Evolutionary conservation across 2,888 invertebrate genomes (phyloP).

Genomic region (Julus scanicus): DNA sequence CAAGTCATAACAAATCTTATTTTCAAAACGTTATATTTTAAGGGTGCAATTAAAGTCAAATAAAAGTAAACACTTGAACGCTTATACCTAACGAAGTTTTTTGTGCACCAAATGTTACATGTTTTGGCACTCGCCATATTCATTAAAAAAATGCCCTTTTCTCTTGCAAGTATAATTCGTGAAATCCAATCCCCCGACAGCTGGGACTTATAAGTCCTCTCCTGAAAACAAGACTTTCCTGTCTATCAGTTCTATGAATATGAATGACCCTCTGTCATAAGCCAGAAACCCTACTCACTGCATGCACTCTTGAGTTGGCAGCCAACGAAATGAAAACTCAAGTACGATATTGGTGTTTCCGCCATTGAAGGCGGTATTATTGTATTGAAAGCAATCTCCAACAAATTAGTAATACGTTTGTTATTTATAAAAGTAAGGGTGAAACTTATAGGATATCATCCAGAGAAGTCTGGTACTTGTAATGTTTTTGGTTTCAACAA

Average conservation of each 20-base stretch:
- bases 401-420: background rate
- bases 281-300: background rate
- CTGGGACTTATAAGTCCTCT: slow-evolving; percentile 41
- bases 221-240: background rate
- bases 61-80: no score
- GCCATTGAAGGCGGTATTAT: slow-evolving; percentile 1
- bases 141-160: background rate
- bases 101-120: slow-evolving; percentile 44
- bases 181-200: slow-evolving; percentile 28
- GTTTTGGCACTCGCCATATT: slow-evolving; percentile 36
- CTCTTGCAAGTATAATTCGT: slow-evolving; percentile 23
- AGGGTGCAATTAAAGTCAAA: no score
- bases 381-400: background rate
- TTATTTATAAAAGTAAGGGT: background rate
- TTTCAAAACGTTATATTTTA: no score
- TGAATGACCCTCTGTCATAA: slow-evolving; percentile 35
- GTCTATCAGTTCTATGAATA: background rate
- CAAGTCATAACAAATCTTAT: no score
- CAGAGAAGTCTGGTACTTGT: background rate
- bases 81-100: no score
- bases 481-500: background rate
- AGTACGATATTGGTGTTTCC: background rate
- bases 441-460: background rate
- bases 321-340: slow-evolving; percentile 44
- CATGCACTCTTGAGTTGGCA: background rate